phyloP scores from a whole-genome alignment of 2,797 vertebrate species.

The Pseudochaenichthys georgianus region DNA sequence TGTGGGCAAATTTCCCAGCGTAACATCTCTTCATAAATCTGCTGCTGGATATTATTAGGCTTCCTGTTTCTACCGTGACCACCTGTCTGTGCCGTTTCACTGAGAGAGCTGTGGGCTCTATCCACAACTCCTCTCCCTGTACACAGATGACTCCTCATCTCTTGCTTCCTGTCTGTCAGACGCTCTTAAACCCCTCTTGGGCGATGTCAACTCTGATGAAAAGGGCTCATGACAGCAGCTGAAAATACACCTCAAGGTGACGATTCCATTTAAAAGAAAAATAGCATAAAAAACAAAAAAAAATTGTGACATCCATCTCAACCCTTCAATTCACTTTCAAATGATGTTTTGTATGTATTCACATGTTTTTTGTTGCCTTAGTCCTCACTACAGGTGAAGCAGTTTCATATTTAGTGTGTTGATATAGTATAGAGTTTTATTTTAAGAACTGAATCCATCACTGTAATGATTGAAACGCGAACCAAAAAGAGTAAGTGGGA shows the following conservation, averaged over 20 bases:
- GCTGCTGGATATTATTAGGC: constrained; percentile 45
- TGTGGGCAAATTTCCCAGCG: constrained; percentile 68
- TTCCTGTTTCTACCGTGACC: constrained; percentile 45
- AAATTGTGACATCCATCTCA: neutral
- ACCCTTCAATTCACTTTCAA: too few relatives aligned
- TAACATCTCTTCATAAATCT: constrained; percentile 69
- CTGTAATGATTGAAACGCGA: neutral
- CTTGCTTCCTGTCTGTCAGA: constrained; percentile 6
- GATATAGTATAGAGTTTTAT: neutral
- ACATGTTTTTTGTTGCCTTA: too few relatives aligned
- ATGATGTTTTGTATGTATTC: too few relatives aligned
- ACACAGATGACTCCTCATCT: constrained; percentile 2
- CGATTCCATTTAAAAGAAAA: neutral
- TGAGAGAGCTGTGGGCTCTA: constrained; percentile 19
- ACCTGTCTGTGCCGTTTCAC: constrained; percentile 32
- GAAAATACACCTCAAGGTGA: neutral
- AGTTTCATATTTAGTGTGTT: neutral
- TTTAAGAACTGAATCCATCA: neutral
- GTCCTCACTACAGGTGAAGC: too few relatives aligned
- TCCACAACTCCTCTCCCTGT: constrained; percentile 13
- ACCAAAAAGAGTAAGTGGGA: neutral
- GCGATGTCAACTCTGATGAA: neutral
- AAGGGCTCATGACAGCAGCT: neutral
- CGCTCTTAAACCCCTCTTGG: neutral
- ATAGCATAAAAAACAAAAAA: neutral